phyloP scores from a whole-genome alignment of 1,140 invertebrate genomes.

The Brachystomella parvula region DNA sequence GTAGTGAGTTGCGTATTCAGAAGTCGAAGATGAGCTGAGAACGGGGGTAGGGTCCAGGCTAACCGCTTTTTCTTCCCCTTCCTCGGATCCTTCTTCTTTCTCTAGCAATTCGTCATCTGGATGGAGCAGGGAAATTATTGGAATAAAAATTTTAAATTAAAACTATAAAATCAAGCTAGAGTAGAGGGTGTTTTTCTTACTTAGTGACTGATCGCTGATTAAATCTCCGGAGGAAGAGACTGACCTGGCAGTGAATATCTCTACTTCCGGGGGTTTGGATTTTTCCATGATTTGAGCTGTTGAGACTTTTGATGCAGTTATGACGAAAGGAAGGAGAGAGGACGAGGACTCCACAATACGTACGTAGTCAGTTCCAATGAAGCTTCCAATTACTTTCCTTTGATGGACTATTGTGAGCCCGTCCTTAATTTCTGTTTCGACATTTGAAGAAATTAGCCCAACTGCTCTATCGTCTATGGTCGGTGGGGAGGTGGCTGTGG shows the following conservation, averaged over 20 bases:
- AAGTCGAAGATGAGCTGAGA: slow-evolving; percentile 26
- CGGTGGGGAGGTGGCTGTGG: background rate
- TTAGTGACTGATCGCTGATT: background rate
- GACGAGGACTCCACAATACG: slow-evolving; percentile 63
- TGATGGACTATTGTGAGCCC: slow-evolving; percentile 75
- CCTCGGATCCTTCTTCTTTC: slow-evolving; percentile 5
- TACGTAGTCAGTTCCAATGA: slow-evolving; percentile 77
- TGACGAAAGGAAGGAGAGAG: slow-evolving; percentile 44
- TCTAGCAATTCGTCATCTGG: slow-evolving; percentile 15
- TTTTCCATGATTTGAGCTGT: slow-evolving; percentile 3
- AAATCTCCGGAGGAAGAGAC: slow-evolving; percentile 27
- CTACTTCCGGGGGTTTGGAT: slow-evolving; percentile 14
- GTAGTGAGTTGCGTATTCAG: slow-evolving; percentile 35
- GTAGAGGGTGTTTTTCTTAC: too few relatives aligned
- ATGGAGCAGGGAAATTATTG: slow-evolving; percentile 2
- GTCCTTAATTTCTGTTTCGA: slow-evolving; percentile 71
- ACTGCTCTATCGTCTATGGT: slow-evolving; percentile 49
- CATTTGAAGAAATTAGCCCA: slow-evolving; percentile 67
- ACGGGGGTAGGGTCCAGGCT: background rate
- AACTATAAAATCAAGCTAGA: background rate
- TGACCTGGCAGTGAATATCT: slow-evolving; percentile 27
- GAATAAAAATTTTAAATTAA: background rate
- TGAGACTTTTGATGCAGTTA: slow-evolving; percentile 21
- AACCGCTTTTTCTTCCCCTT: background rate
- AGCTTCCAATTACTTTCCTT: slow-evolving; percentile 78